phyloP scores from a whole-genome alignment of 2,113 vertebrate genomes.

The Oreotrochilus melanogaster region DNA sequence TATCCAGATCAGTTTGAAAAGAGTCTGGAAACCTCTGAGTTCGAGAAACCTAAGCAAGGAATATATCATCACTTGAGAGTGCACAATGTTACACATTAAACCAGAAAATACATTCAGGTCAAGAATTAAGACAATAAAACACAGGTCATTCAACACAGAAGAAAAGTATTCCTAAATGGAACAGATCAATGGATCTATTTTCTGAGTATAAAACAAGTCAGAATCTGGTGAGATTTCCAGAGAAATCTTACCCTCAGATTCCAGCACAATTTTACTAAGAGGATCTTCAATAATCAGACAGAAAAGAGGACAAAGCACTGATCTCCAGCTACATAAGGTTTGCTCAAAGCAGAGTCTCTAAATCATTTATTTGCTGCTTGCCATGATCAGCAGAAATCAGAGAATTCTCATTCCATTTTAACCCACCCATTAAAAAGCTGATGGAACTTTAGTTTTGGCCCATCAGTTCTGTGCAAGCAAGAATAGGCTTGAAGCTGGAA shows the following conservation, averaged over 20 bases:
- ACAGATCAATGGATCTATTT: background rate
- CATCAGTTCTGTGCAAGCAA: background rate
- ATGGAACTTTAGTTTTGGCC: background rate
- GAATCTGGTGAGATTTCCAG: background rate
- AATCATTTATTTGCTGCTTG: background rate
- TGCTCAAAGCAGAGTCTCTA: background rate
- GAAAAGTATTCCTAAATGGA: background rate
- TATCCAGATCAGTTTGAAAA: slow-evolving; percentile 88
- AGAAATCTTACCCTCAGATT: background rate
- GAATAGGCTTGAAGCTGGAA: background rate
- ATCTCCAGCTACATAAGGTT: background rate
- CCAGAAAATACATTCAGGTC: background rate
- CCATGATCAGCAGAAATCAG: background rate
- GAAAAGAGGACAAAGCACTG: background rate
- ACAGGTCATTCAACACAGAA: background rate
- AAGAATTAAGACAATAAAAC: background rate
- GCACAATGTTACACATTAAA: background rate
- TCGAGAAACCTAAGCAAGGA: slow-evolving; percentile 84
- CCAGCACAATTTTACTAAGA: background rate
- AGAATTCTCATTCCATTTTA: background rate
- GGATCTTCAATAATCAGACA: background rate
- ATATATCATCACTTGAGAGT: background rate
- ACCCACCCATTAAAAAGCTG: background rate
- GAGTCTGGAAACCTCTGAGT: slow-evolving; percentile 90
- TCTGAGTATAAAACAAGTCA: background rate